Base-by-base conservation (phyloP, 2,797 vertebrate species). In the Sebastes baramenuke region DNA sequence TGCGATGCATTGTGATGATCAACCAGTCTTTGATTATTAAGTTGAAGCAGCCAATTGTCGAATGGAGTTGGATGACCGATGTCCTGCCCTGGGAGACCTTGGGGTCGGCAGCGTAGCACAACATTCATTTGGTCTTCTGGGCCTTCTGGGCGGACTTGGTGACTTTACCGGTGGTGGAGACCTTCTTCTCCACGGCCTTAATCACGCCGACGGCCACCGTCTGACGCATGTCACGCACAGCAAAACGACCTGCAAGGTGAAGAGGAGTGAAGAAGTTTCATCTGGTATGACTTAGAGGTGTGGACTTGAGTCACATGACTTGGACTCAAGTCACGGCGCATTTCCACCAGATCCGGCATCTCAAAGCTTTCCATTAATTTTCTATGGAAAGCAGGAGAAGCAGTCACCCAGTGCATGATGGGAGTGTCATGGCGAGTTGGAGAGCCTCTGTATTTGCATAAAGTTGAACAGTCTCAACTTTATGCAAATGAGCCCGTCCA, bases 131-230 rank as follows among this genome's bases (percentile, higher is more conserved):
- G 95, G 93, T 95, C 96, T 96, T 99, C 96, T 98, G 97, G 89
- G 98, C 98, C 94, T 99, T 99, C 96, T 99, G 98, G 93, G 98
- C 98, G 16, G 98, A 99, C 93, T 99, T 99, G 92, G 98, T 99
- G 88, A 99, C 93, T 94, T 99, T 99, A 90, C 98, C 97, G 62
- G 96, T 94, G 90, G 97, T 96, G 67, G 95, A 92, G 70, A 96
- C 95, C 92, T 99, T 99, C 95, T 99, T 99, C 92, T 99, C 97
- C 83, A 99, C 98, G 0, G 93, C 97, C 93, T 99, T 99, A 89
- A 99, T 99, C 87, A 99, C 98, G 24, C 98, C 98, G 6, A 99
- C 97, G 2, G 98, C 98, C 81, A 99, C 98, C 0, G 97, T 99
- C 96, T 99, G 98, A 27, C 98, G 97, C 98, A 99, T 99, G 93